Evolutionary conservation across 2,888 invertebrate genomes (phyloP).

Genomic region (Allygus modestus): DNA sequence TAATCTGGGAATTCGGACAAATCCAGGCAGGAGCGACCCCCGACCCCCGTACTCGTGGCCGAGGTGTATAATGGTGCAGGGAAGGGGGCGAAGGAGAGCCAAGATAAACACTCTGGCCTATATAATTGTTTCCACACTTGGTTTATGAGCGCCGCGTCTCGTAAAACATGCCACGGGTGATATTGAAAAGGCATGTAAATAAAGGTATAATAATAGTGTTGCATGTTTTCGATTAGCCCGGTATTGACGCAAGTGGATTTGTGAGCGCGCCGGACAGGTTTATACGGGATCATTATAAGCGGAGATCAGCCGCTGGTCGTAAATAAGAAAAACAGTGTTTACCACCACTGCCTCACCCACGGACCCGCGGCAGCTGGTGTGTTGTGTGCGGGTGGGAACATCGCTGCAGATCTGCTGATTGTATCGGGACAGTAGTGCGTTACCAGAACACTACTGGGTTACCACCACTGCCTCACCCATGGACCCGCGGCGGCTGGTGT

Average conservation of each 20-base stretch:
- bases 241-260: constrained; percentile 55
- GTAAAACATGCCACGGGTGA: constrained; percentile 56
- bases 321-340: constrained; percentile 57
- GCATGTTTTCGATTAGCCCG: constrained; percentile 57
- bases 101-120: constrained; percentile 30
- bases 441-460: not conserved
- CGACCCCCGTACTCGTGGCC: not conserved
- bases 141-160: constrained; percentile 27
- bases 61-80: not conserved
- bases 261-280: constrained; percentile 56
- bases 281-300: constrained; percentile 60
- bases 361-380: too few relatives aligned
- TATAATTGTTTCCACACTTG: constrained; percentile 52
- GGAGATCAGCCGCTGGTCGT: constrained; percentile 44
- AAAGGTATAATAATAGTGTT: constrained; percentile 58
- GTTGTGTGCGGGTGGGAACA: not conserved
- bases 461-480: not conserved
- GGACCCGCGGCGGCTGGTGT: not conserved
- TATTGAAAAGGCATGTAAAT: constrained; percentile 60
- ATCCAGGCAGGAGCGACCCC: not conserved
- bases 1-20: constrained; percentile 46
- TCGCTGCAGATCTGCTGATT: not conserved
- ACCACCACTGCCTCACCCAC: not conserved
- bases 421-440: not conserved
- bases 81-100: not conserved